Percentiles rank a stretch among this genome's conserved stretches.
Evolutionary conservation across 1,140 invertebrate species (phyloP).

Genomic region (Cataglyphis hispanica): DNA sequence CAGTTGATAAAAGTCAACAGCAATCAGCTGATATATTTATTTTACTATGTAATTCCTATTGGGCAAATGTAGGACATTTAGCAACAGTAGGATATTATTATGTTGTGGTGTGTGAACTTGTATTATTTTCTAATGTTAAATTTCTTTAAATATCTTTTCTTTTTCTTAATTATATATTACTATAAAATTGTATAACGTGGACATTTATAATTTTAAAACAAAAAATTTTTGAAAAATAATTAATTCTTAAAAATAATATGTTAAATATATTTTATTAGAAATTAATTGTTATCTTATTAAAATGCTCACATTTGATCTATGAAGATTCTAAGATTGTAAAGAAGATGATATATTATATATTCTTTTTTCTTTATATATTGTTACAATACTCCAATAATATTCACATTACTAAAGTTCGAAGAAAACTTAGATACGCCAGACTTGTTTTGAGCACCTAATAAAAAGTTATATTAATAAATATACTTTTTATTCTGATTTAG

Average conservation of each 20-base stretch:
- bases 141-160: background rate
- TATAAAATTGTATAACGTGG: background rate
- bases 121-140: background rate
- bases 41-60: background rate
- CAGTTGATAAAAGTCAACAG: slow-evolving; percentile 9
- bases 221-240: background rate
- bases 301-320: slow-evolving; percentile 25
- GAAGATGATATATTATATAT: background rate
- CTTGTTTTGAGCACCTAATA: slow-evolving; percentile 68
- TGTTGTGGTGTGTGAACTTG: background rate
- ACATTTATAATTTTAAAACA: background rate
- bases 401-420: slow-evolving; percentile 56
- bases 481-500: background rate
- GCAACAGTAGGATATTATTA: background rate
- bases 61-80: background rate
- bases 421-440: slow-evolving; percentile 64
- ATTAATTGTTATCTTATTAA: background rate
- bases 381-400: background rate
- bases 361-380: background rate
- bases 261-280: background rate
- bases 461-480: slow-evolving; percentile 19
- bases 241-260: background rate
- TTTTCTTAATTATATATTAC: background rate
- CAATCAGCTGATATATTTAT: background rate
- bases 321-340: background rate